Percentiles rank a stretch among this genome's conserved stretches.
These are phyloP conservation scores for Temnopleurus reevesii DNA, from an alignment of 53 echinoderm and acorn worm genomes.

Conservation along the genomic window DNA sequence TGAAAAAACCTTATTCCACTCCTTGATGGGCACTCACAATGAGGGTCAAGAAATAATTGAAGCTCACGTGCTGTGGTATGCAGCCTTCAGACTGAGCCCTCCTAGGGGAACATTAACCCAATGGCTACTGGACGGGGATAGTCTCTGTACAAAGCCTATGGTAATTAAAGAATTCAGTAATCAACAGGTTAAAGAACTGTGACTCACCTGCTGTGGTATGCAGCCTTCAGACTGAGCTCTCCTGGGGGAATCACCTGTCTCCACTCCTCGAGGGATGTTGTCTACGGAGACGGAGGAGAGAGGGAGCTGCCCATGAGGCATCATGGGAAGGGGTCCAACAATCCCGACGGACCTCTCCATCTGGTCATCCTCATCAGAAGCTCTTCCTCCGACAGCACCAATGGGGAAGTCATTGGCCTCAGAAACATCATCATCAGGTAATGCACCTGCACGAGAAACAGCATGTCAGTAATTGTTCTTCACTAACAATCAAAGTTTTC, in stretches of 20 bases:
- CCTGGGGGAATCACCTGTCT: slow-evolving; percentile 22
- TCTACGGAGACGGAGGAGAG: slow-evolving; percentile 54
- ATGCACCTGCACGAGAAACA: not conserved
- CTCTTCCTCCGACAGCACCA: not conserved
- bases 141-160: no score
- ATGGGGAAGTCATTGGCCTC: not conserved
- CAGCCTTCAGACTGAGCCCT: slow-evolving; percentile 38
- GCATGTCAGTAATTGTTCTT: no score
- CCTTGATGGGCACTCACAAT: no score
- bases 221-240: slow-evolving; percentile 38
- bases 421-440: not conserved
- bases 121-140: no score
- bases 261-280: slow-evolving; percentile 49
- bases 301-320: slow-evolving; percentile 32
- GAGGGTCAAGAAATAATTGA: no score
- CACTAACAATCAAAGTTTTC: no score
- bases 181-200: no score
- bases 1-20: no score
- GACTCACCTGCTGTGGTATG: slow-evolving; percentile 27
- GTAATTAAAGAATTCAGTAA: no score
- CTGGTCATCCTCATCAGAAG: not conserved
- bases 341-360: slow-evolving; percentile 21
- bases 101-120: no score
- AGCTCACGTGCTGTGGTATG: slow-evolving; percentile 21
- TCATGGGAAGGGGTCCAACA: slow-evolving; percentile 46